These are phyloP conservation scores for Drosophila bifasciata DNA, from an alignment of 1,140 invertebrate species.

Conservation along the genomic window DNA sequence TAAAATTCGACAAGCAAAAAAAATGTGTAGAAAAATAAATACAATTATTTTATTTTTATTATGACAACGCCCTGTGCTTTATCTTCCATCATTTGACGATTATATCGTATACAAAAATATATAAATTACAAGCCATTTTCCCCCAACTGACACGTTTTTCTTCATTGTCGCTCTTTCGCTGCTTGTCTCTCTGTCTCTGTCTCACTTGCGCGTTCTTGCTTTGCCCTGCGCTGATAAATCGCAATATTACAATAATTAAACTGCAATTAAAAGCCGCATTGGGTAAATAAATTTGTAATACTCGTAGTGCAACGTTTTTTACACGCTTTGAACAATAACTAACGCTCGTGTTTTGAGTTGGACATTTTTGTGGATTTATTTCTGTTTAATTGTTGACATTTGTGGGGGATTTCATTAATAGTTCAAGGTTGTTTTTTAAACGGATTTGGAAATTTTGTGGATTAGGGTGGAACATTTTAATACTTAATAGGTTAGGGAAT, in stretches of 20 bases:
- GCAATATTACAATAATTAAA: constrained; percentile 54
- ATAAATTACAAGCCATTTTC: constrained; percentile 11
- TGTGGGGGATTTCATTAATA: no score
- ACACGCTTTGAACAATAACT: constrained; percentile 3
- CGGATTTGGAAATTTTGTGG: no score
- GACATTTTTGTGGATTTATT: constrained; percentile 16
- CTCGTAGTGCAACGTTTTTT: not conserved
- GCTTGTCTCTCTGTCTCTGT: not conserved
- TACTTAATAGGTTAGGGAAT: no score
- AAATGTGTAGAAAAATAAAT: not conserved
- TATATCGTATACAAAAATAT: constrained; percentile 15
- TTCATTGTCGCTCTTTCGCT: no score
- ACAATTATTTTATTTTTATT: constrained; percentile 14
- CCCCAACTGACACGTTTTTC: constrained; percentile 21
- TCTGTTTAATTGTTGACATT: constrained; percentile 18
- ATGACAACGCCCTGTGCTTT: not conserved
- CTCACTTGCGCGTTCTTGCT: constrained; percentile 28
- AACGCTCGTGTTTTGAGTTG: constrained; percentile 1
- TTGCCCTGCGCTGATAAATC: constrained; percentile 33
- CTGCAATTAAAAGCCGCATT: constrained; percentile 43
- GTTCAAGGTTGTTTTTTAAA: no score
- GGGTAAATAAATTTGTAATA: constrained; percentile 46
- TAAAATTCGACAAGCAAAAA: no score
- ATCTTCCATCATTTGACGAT: constrained; percentile 2
- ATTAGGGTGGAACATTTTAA: no score